Conservation (phyloP, 2,113 vertebrate genomes). For the Mustela lutreola region DNA sequence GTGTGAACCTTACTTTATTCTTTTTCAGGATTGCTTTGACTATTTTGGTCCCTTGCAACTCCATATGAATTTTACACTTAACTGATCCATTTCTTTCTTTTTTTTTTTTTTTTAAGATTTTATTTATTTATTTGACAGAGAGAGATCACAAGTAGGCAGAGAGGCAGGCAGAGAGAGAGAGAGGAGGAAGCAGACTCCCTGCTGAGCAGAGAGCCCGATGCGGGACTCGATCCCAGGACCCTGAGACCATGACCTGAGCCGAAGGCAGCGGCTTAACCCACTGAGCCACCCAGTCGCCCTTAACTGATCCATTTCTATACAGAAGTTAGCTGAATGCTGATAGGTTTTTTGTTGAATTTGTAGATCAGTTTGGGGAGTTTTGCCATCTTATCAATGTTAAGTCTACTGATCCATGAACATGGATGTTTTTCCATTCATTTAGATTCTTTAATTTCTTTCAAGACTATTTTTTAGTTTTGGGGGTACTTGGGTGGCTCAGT, state of each 20-base stretch:
- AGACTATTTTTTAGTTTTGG: neutral
- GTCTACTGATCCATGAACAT: neutral
- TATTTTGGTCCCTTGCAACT: neutral
- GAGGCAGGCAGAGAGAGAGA: too few relatives aligned
- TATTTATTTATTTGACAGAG: too few relatives aligned
- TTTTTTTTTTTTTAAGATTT: neutral
- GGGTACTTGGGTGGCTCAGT: too few relatives aligned
- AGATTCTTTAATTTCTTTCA: conserved; percentile 46
- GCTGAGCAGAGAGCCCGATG: too few relatives aligned
- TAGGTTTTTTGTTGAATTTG: neutral
- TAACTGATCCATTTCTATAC: neutral
- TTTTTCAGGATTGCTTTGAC: conserved; percentile 3
- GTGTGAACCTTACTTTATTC: neutral
- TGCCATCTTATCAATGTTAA: neutral
- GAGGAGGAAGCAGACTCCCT: too few relatives aligned
- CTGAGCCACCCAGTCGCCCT: neutral
- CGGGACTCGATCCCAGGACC: too few relatives aligned
- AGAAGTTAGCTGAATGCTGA: neutral
- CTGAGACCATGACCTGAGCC: too few relatives aligned
- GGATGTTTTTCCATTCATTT: neutral
- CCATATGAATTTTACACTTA: neutral
- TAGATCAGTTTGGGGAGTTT: neutral
- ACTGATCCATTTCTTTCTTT: too few relatives aligned
- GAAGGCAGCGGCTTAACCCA: too few relatives aligned
- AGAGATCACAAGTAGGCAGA: too few relatives aligned